Conservation (phyloP, 2,113 vertebrate species). For the Thalassoma bifasciatum region DNA sequence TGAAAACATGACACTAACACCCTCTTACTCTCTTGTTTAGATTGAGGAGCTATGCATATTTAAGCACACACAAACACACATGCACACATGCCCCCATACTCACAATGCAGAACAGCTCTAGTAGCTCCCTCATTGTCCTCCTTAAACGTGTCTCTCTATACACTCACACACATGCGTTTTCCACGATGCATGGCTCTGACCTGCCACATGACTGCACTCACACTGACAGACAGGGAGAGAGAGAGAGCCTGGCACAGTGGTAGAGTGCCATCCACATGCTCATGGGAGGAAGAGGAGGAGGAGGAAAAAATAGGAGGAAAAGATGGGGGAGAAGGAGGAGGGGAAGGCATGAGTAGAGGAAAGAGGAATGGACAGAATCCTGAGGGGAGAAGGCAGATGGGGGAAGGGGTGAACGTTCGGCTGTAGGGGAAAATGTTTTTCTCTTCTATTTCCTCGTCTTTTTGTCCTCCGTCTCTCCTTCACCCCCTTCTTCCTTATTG, state of each 20-base stretch:
- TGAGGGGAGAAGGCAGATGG: constrained; percentile 72
- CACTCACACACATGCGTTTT: constrained; percentile 68
- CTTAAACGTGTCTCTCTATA: constrained; percentile 72
- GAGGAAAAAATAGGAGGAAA: not conserved
- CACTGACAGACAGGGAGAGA: constrained; percentile 24
- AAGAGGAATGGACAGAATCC: constrained; percentile 75
- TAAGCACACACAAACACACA: constrained; percentile 34
- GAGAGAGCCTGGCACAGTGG: constrained; percentile 58
- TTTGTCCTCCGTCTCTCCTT: constrained; percentile 40
- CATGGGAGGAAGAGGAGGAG: constrained; percentile 30
- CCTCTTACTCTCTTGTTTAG: constrained; percentile 39
- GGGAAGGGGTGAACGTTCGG: constrained; percentile 57
- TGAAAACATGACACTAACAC: constrained; percentile 40
- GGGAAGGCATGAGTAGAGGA: constrained; percentile 46
- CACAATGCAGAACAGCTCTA: constrained; percentile 80
- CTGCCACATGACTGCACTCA: constrained; percentile 73
- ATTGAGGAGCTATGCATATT: constrained; percentile 36
- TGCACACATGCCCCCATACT: constrained; percentile 62
- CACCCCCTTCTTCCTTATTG: constrained; percentile 26
- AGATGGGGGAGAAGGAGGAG: not conserved
- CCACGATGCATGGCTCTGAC: constrained; percentile 69
- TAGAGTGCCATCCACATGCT: constrained; percentile 64
- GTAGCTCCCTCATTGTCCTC: constrained; percentile 82
- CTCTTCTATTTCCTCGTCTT: constrained; percentile 19
- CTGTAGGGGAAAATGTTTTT: constrained; percentile 52